A percentile compares a stretch with the other conserved stretches of the same genome.
Evolutionary conservation across 2,113 vertebrate species (phyloP).

Genomic region (Malaclemys terrapin): DNA sequence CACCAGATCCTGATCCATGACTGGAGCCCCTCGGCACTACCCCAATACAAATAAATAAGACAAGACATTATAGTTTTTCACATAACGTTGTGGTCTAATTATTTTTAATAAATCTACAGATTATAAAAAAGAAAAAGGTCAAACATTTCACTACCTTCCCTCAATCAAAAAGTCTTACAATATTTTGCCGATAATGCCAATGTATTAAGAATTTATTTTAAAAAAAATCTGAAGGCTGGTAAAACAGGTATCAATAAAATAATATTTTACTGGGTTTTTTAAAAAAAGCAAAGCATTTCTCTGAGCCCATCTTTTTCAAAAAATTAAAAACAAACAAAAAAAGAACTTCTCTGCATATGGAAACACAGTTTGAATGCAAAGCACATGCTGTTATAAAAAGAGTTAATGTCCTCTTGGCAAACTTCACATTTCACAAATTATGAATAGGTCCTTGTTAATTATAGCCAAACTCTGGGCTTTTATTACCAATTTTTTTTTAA

Average conservation of each 20-base stretch:
- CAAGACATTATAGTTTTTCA: neutral
- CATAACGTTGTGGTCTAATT: fast-evolving
- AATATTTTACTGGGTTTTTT: fast-evolving
- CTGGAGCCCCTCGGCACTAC: neutral
- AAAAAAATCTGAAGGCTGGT: neutral
- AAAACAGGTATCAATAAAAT: neutral
- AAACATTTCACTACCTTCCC: fast-evolving
- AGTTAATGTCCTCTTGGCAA: neutral
- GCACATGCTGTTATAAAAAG: fast-evolving
- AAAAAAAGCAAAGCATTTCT: fast-evolving
- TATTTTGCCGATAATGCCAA: neutral
- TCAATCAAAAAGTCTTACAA: neutral
- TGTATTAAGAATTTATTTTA: neutral
- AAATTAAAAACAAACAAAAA: neutral
- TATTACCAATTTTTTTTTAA: neutral
- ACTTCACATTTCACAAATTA: neutral
- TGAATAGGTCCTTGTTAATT: neutral
- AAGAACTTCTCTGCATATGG: fast-evolving
- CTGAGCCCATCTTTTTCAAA: neutral
- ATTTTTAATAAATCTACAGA: neutral
- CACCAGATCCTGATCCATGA: neutral
- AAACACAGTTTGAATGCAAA: neutral
- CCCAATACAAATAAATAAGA: neutral
- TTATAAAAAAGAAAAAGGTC: neutral
- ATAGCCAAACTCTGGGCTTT: neutral